Percentiles rank a stretch among this genome's conserved stretches.
Evolutionary conservation across 1,140 invertebrate genomes (phyloP).

Genomic region (Alviniconcha marisindica): DNA sequence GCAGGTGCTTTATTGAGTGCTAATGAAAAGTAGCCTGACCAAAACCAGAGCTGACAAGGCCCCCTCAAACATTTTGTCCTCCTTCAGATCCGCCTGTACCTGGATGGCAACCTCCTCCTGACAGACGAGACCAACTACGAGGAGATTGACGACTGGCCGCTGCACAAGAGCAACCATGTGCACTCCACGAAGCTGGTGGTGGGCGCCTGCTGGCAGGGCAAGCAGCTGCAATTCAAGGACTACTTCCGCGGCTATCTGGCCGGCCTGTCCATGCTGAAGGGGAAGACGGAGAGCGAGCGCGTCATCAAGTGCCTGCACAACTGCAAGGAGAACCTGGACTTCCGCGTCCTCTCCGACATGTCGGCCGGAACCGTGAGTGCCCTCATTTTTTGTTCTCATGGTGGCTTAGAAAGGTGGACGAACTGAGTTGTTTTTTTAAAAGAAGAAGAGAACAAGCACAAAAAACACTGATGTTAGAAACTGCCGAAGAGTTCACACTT

Average conservation of each 20-base stretch:
- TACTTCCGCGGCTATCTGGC: constrained; percentile 92
- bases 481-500: too few relatives aligned
- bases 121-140: constrained; percentile 92
- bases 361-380: constrained; percentile 80
- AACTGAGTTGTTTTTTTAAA: too few relatives aligned
- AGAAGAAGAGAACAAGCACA: too few relatives aligned
- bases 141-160: constrained; percentile 99
- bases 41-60: too few relatives aligned
- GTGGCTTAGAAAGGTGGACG: too few relatives aligned
- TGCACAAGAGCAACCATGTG: constrained; percentile 90
- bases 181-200: constrained; percentile 90
- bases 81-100: constrained; percentile 84
- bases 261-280: constrained; percentile 88
- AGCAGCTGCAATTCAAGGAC: constrained; percentile 76
- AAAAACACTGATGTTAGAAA: too few relatives aligned
- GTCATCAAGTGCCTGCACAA: constrained; percentile 90
- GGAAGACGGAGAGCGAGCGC: constrained; percentile 86
- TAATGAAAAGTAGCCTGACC: too few relatives aligned
- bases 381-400: too few relatives aligned
- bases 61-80: too few relatives aligned
- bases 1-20: too few relatives aligned
- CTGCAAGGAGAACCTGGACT: constrained; percentile 90
- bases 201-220: constrained; percentile 98
- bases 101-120: constrained; percentile 91
- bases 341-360: constrained; percentile 86